Conservation (phyloP, 2,113 vertebrate species). For the Lepidiolamprologus cunningtoni region DNA sequence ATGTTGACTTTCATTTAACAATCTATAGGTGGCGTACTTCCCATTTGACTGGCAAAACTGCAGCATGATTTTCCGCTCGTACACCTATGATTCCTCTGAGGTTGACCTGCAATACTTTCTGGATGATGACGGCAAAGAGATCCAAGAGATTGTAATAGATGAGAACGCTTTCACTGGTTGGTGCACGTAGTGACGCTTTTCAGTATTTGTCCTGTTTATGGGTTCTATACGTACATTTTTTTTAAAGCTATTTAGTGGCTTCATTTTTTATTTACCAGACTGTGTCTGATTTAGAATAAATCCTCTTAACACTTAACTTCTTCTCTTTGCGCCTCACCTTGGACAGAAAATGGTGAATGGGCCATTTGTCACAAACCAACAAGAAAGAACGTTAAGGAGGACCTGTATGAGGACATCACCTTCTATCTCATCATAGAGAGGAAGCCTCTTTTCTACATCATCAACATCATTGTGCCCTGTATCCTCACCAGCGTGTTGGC, state of each 20-base stretch:
- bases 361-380: conserved; percentile 82
- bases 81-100: conserved; percentile 83
- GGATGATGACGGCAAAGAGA: conserved; percentile 66
- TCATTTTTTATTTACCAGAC: neutral
- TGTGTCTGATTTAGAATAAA: neutral
- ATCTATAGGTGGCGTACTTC: conserved; percentile 80
- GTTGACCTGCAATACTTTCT: conserved; percentile 75
- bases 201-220: neutral
- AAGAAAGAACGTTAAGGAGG: conserved; percentile 72
- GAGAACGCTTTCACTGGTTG: conserved; percentile 82
- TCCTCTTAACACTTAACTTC: rapidly evolving
- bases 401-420: conserved; percentile 78
- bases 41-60: conserved; percentile 94
- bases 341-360: conserved; percentile 84
- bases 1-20: neutral
- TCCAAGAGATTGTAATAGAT: conserved; percentile 82
- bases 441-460: conserved; percentile 88
- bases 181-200: neutral
- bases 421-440: conserved; percentile 88
- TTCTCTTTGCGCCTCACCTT: neutral
- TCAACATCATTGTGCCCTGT: conserved; percentile 87
- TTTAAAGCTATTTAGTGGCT: neutral
- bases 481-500: conserved; percentile 84
- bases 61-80: conserved; percentile 86
- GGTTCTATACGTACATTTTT: neutral